Evolutionary conservation across 2,113 vertebrate genomes (phyloP), one percentile per base, ranked within the genome.

Genomic region (Pelusios castaneus): DNA sequence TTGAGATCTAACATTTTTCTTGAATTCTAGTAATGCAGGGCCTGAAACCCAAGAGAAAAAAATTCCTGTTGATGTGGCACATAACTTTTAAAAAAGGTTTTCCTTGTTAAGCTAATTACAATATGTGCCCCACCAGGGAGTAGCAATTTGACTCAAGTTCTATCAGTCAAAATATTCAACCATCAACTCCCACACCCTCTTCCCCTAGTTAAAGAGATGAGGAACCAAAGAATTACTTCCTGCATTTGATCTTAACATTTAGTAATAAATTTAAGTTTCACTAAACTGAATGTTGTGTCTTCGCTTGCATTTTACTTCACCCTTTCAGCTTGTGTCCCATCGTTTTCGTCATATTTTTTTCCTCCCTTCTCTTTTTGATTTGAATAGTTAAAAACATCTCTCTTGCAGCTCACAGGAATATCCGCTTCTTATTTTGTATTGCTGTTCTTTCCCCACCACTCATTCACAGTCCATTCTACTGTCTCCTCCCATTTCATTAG

Each of bases 341-440:
- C 87, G 82, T 94, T 96, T 92, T 93, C 93, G 87, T 29, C 92
- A 93, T 94, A 94, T 94, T 92, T 90, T 87, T 76, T 92, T 95
- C 95, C 95, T 96, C 94, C 93, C 85, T 82, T 84, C 92, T 54
- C 88, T 84, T 41, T 52, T 52, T 52, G 51, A 52, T 52, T 14
- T 76, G 38, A 56, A 45, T 84, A 77, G 84, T 95, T 91, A 96
- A 91, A 87, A 88, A 95, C 89, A 63, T 81, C 49, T 92, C 41
- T 87, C 47, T 85, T 91, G 22, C 27, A 90, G 86, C 63, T 56
- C 92, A 89, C 91, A 88, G 29, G 25, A 87, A 5, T 85, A 51
- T 87, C 55, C 90, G 17, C n/a, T 84, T 22, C 84, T 88, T 85
- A 82, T 60, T 87, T 81, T 91, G 47, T 0, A 0, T 52, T 81